Evolutionary conservation across 2,797 vertebrate species (phyloP).

Genomic region (Acanthurus leucopareius): DNA sequence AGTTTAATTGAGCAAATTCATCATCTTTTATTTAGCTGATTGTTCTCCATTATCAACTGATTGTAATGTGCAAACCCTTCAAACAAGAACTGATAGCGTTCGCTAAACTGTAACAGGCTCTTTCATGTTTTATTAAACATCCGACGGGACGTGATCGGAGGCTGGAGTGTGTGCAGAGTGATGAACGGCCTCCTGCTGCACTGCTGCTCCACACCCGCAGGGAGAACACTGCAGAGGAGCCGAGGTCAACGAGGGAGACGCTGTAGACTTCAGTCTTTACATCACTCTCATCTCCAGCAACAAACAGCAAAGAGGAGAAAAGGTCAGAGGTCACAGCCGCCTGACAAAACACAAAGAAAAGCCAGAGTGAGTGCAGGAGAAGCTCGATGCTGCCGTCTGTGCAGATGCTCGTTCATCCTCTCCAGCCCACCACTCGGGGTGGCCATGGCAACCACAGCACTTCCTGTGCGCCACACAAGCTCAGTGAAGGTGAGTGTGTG

Average conservation of each 20-base stretch:
- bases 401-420: not conserved
- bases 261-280: not conserved
- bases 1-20: not conserved
- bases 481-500: conserved; percentile 26
- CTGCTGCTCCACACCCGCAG: not conserved
- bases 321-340: conserved; percentile 17
- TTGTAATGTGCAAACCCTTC: conserved; percentile 3
- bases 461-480: conserved; percentile 28
- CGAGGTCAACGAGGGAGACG: not conserved
- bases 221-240: not conserved
- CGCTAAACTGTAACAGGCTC: conserved; percentile 13
- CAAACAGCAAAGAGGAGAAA: not conserved
- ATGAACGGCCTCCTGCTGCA: not conserved
- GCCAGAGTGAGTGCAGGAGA: not conserved
- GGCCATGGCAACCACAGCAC: conserved; percentile 43
- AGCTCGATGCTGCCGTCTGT: not conserved
- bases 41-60: conserved; percentile 19
- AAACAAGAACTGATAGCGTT: not conserved
- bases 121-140: conserved; percentile 39
- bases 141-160: not conserved
- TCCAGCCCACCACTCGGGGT: conserved; percentile 14
- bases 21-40: conserved; percentile 30
- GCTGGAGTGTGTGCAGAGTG: not conserved
- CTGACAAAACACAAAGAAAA: not conserved
- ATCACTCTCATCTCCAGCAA: not conserved